Evolutionary conservation across 2,113 vertebrate species (phyloP).

Genomic region (Donacobius atricapilla): DNA sequence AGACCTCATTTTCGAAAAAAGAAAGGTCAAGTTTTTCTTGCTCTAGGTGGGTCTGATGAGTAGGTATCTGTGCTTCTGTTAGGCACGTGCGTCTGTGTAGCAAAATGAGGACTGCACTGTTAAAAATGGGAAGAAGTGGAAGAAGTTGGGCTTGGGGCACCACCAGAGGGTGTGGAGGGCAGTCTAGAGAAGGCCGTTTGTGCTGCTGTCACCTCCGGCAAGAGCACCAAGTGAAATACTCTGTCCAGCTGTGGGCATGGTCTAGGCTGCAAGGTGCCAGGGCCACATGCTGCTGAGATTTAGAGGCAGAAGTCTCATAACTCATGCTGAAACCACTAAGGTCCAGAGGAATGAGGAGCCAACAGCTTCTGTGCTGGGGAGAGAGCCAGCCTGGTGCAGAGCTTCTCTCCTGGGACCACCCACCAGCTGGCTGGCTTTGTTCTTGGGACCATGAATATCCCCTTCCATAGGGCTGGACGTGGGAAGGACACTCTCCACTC

Average conservation of each 20-base stretch:
- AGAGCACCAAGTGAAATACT: background rate
- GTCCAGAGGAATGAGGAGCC: background rate
- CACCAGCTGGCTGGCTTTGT: rapidly evolving
- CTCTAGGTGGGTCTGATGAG: background rate
- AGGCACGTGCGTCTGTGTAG: background rate
- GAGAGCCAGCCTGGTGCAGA: background rate
- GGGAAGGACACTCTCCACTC: background rate
- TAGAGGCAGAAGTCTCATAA: background rate
- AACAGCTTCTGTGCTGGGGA: background rate
- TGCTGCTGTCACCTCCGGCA: rapidly evolving
- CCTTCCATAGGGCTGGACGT: background rate
- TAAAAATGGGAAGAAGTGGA: background rate
- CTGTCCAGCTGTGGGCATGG: background rate
- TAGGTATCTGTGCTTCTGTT: rapidly evolving
- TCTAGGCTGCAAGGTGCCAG: background rate
- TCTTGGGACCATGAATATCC: background rate
- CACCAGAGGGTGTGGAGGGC: background rate
- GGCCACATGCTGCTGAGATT: rapidly evolving
- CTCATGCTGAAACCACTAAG: background rate
- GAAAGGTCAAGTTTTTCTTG: background rate
- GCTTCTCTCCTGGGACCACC: background rate
- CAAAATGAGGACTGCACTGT: background rate
- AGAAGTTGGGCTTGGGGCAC: background rate
- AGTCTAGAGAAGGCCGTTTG: background rate
- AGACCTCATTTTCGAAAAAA: background rate